phyloP scores from a whole-genome alignment of 1,140 invertebrate genomes.

The Zaprionus gabonicus region DNA sequence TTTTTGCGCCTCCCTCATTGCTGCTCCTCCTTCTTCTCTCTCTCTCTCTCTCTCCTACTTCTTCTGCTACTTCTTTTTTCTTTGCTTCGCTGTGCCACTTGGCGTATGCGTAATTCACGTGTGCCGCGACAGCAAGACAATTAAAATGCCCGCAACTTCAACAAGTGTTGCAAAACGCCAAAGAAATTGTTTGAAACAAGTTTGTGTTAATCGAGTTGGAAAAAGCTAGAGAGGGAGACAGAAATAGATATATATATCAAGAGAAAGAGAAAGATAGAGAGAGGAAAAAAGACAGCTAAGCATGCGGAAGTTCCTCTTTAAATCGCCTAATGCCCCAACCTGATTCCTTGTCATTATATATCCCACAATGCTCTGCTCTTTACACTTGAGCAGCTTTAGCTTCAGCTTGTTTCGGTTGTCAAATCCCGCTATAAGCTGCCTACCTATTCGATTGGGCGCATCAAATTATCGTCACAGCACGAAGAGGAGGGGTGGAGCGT shows the following conservation, averaged over 20 bases:
- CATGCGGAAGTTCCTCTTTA: not conserved
- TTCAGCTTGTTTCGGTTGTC: not conserved
- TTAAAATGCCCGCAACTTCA: conserved; percentile 58
- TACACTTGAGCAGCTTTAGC: not conserved
- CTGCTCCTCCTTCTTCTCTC: not conserved
- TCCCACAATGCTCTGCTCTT: not conserved
- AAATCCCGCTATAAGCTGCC: not conserved
- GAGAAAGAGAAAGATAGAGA: not conserved
- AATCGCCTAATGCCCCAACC: not conserved
- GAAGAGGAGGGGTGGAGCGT: not conserved
- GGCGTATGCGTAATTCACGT: conserved; percentile 37
- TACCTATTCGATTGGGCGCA: conserved; percentile 34
- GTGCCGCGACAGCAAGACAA: conserved; percentile 49
- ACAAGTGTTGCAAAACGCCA: conserved; percentile 55
- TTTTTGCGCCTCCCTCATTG: conserved; percentile 43
- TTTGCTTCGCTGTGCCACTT: not conserved
- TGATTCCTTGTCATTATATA: not conserved
- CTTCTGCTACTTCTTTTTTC: not conserved
- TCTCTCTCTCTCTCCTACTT: not conserved
- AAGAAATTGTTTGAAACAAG: not conserved
- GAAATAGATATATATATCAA: not conserved
- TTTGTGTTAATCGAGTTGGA: conserved; percentile 1
- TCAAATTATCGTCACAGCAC: conserved; percentile 32
- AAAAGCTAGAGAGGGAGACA: not conserved
- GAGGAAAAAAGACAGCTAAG: not conserved